These are phyloP conservation scores for Drosophila stalkeri DNA, from an alignment of 2,888 invertebrate species.

Conservation along the genomic window DNA sequence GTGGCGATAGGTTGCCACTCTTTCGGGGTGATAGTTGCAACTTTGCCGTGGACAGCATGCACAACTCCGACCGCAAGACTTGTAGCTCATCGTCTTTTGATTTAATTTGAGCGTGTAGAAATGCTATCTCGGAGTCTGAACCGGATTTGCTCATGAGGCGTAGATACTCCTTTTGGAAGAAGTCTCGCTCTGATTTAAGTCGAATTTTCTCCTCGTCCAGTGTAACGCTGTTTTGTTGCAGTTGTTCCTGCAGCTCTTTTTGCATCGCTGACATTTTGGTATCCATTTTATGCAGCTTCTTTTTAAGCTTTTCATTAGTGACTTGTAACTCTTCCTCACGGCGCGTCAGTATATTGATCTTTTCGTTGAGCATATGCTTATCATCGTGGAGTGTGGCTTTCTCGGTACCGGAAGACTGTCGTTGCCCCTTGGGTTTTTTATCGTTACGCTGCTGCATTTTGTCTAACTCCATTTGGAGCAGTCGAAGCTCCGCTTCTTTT, in stretches of 20 bases:
- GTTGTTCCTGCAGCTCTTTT: conserved; percentile 55
- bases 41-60: conserved; percentile 39
- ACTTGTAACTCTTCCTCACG: conserved; percentile 86
- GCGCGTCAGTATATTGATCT: conserved; percentile 87
- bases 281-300: conserved; percentile 86
- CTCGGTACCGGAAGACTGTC: conserved; percentile 26
- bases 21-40: conserved; percentile 50
- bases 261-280: conserved; percentile 61
- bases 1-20: conserved; percentile 31
- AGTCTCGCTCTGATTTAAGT: conserved; percentile 83
- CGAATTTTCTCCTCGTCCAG: conserved; percentile 83
- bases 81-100: conserved; percentile 83
- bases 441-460: conserved; percentile 53
- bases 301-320: conserved; percentile 86
- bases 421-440: conserved; percentile 33
- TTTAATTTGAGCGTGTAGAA: conserved; percentile 82
- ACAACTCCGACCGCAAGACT: conserved; percentile 73
- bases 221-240: conserved; percentile 49
- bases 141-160: conserved; percentile 80
- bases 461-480: conserved; percentile 76
- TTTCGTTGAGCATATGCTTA: conserved; percentile 87
- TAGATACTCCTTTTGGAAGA: conserved; percentile 84
- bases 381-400: conserved; percentile 84
- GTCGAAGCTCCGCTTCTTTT: conserved; percentile 85
- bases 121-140: conserved; percentile 82